Evolutionary conservation across 2,113 vertebrate species (phyloP), one percentile per base, ranked within the genome.

Genomic region (Gracilinanus agilis): DNA sequence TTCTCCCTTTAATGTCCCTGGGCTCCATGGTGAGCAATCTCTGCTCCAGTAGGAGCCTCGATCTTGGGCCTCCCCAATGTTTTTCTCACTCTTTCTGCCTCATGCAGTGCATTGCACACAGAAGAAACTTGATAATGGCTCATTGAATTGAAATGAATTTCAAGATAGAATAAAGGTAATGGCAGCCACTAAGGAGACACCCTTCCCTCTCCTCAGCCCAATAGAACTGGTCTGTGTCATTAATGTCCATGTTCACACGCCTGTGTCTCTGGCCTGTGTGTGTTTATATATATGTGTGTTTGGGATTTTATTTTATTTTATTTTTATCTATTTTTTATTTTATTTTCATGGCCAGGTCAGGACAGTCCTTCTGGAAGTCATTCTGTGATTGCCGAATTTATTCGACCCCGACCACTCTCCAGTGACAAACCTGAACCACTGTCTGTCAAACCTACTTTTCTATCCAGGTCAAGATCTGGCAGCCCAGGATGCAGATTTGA

Each of bases 401-500:
- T 99, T 95, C 98, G 98, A 94, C 99, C 99, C 88, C 99, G 99
- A 40, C 99, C 99, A 3, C 98, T 99, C 55, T 98, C 99, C 9
- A 98, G 98, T 96, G 99, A 99, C 97, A 99, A 99, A 97, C 99
- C 98, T 0, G 99, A 99, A 96, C 98, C 99, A 25, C 98, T 99
- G 91, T 99, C 99, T 2, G 97, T 99, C 98, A 99, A 99, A 97
- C 99, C 99, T 91, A 98, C 99, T 91, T 99, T 99, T 98, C 99
- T 99, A 97, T 98, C 98, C 61, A 98, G 99, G 95, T 97, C 99
- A 83, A 98, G 98, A 94, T 95, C 98, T 49, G 97, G 98, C 92
- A 99, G 98, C 98, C 98, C 99, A 96, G 98, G 99, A 97, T 99
- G 98, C 98, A 98, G 99, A 97, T 99, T 99, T 98, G 99, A 99